phyloP scores from a whole-genome alignment of 1,140 invertebrate species.

The Trichonephila inaurata region DNA sequence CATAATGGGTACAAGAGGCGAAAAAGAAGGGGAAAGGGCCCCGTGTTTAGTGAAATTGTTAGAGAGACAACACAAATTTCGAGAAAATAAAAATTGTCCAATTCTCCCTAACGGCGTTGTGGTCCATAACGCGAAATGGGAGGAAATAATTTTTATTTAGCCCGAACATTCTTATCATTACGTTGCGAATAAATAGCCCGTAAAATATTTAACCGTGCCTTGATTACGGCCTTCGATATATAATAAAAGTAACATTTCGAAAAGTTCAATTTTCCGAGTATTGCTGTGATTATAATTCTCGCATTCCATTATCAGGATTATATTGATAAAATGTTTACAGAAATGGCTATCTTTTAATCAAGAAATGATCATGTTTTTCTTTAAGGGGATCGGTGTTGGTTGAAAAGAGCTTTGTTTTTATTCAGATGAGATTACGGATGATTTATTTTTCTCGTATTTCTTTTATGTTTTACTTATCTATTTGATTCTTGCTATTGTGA shows the following conservation, averaged over 20 bases:
- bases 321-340: conserved; percentile 52
- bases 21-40: neutral
- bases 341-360: conserved; percentile 6
- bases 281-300: conserved; percentile 53
- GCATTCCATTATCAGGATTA: conserved; percentile 50
- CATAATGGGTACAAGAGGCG: neutral
- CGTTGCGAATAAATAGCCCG: conserved; percentile 36
- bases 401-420: neutral
- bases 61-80: conserved; percentile 45
- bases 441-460: neutral
- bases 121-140: conserved; percentile 31
- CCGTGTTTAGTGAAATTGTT: conserved; percentile 33
- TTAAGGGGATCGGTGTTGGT: neutral
- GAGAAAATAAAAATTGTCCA: conserved; percentile 49
- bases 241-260: conserved; percentile 37
- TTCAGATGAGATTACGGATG: neutral
- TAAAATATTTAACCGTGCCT: conserved; percentile 48
- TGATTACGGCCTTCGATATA: conserved; percentile 1
- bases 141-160: conserved; percentile 65
- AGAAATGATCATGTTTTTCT: no score
- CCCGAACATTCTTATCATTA: conserved; percentile 28
- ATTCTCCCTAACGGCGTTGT: conserved; percentile 28
- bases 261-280: conserved; percentile 43
- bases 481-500: neutral
- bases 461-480: neutral